These are phyloP conservation scores for Ptychochromis oligacanthus DNA, from an alignment of 2,113 vertebrate genomes.

Conservation along the genomic window DNA sequence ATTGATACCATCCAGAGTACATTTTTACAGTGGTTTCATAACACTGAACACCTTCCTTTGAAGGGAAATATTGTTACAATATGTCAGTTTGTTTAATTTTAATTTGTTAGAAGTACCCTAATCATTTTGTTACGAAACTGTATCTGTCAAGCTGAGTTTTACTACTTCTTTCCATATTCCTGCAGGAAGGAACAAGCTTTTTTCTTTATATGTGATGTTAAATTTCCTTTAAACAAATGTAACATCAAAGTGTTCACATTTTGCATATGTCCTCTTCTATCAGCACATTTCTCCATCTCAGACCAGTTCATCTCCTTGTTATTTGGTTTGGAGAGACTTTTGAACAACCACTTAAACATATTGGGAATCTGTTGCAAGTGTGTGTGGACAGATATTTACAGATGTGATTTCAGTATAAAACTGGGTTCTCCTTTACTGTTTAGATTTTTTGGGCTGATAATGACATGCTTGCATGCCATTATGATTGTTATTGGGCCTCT, in stretches of 20 bases:
- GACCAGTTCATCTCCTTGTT: neutral
- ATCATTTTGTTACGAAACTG: too few relatives aligned
- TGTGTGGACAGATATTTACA: neutral
- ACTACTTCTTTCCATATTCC: neutral
- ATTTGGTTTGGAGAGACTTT: neutral
- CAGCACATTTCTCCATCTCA: neutral
- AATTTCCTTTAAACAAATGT: neutral
- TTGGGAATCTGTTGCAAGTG: neutral
- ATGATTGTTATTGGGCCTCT: neutral
- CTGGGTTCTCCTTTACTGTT: neutral
- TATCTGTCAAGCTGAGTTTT: too few relatives aligned
- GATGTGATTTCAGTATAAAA: neutral
- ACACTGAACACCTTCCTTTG: too few relatives aligned
- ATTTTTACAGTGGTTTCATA: too few relatives aligned
- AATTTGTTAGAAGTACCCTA: too few relatives aligned
- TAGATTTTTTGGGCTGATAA: neutral
- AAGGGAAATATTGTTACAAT: too few relatives aligned
- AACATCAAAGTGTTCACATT: neutral
- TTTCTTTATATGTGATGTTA: neutral
- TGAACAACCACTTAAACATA: neutral
- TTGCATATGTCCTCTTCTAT: neutral
- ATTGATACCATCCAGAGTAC: too few relatives aligned
- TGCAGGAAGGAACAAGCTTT: neutral
- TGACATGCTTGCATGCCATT: neutral
- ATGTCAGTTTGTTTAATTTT: too few relatives aligned